phyloP scores from a whole-genome alignment of 2,113 vertebrate genomes.

The Aldabrachelys gigantea region DNA sequence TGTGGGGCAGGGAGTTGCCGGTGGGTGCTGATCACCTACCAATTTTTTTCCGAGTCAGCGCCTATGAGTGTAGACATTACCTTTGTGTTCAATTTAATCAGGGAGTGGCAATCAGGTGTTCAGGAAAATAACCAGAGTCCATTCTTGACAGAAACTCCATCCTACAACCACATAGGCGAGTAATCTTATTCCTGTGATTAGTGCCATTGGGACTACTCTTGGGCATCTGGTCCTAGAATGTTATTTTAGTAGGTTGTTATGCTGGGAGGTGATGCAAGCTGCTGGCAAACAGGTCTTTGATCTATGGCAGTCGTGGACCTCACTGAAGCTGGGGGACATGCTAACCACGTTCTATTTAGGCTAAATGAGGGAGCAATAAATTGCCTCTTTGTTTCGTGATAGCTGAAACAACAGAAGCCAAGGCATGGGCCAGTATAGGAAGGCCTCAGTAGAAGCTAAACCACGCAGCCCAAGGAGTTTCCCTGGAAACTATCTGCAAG shows the following conservation, averaged over 20 bases:
- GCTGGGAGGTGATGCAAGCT: neutral
- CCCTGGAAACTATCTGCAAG: neutral
- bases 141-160: neutral
- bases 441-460: neutral
- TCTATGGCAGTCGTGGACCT: neutral
- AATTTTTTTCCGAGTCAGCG: no score
- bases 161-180: neutral
- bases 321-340: neutral
- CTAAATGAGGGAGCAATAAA: neutral
- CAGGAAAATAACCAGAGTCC: constrained; percentile 29
- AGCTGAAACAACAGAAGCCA: neutral
- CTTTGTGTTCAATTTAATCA: neutral
- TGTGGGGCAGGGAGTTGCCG: no score
- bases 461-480: neutral
- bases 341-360: neutral
- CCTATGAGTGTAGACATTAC: neutral
- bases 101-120: neutral
- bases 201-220: neutral
- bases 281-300: neutral
- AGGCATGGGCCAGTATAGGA: neutral
- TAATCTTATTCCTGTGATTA: neutral
- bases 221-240: neutral
- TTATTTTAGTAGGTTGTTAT: neutral
- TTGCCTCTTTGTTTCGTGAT: neutral
- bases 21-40: no score